Conservation (phyloP, 2,888 invertebrate species). For the Metacarcinus magister region DNA sequence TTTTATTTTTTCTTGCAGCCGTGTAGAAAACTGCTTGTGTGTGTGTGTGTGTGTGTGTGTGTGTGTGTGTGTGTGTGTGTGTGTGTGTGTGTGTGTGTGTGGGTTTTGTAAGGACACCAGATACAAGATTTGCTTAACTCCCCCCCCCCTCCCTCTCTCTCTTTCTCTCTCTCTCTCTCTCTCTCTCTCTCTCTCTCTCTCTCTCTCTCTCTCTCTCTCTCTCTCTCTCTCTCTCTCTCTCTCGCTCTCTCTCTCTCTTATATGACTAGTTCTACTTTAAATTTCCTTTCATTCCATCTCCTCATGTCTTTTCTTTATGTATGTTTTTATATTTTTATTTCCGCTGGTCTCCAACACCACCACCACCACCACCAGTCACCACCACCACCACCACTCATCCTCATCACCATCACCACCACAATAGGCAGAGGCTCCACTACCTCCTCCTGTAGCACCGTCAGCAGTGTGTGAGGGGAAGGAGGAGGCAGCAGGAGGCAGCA, state of each 20-base stretch:
- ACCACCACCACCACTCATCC: background rate
- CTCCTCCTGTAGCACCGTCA: conserved; percentile 17
- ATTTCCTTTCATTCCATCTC: background rate
- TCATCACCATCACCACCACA: background rate
- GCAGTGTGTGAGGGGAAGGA: background rate
- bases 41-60: no score
- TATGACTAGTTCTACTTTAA: conserved; percentile 13
- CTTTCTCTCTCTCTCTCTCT: no score
- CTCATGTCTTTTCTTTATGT: background rate
- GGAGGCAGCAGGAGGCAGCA: conserved; percentile 4
- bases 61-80: no score
- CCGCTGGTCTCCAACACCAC: background rate
- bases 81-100: no score
- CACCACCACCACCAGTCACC: background rate
- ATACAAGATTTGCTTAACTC: no score
- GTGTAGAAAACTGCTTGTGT: no score
- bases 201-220: conserved; percentile 26
- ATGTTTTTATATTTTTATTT: background rate
- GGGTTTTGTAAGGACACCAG: no score
- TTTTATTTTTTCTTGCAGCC: no score
- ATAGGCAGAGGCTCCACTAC: background rate
- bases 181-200: background rate
- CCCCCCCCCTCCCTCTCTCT: no score
- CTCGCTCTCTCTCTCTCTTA: background rate
- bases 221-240: conserved; percentile 13